phyloP scores from a whole-genome alignment of 1,140 invertebrate species.

The Phymorhynchus buccinoides region DNA sequence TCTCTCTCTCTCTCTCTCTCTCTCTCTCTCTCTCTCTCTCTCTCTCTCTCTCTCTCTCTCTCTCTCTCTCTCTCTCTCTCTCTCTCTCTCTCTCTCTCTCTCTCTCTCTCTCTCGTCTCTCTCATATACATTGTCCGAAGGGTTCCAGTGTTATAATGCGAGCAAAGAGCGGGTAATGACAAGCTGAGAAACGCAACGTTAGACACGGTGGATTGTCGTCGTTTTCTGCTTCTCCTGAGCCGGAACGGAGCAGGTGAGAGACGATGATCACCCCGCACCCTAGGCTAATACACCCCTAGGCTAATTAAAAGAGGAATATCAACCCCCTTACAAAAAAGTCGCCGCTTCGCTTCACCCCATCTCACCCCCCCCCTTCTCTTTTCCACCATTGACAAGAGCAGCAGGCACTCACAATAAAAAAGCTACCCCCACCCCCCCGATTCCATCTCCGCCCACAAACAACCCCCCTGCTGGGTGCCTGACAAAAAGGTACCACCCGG shows the following conservation, averaged over 20 bases:
- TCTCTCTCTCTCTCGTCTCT: too few relatives aligned
- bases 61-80: too few relatives aligned
- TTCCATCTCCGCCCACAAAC: neutral
- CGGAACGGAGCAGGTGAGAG: neutral
- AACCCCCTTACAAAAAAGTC: neutral
- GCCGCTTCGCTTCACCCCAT: neutral
- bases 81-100: too few relatives aligned
- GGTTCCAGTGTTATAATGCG: too few relatives aligned
- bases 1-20: neutral
- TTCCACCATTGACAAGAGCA: neutral
- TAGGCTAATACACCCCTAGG: too few relatives aligned
- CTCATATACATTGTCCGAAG: too few relatives aligned
- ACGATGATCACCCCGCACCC: neutral
- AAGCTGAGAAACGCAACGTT: slow-evolving; percentile 5
- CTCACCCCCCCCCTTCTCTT: too few relatives aligned
- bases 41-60: too few relatives aligned
- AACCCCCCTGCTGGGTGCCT: neutral
- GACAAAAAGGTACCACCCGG: slow-evolving; percentile 1
- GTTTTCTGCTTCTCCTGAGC: neutral
- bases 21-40: neutral
- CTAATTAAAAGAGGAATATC: slow-evolving; percentile 13
- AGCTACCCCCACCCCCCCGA: neutral
- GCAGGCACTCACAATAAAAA: neutral
- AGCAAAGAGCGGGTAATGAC: too few relatives aligned
- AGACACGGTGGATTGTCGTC: neutral